Percentiles rank a stretch among this genome's conserved stretches.
Conservation (phyloP, 2,888 invertebrate genomes). For the Cylindroiulus punctatus region DNA sequence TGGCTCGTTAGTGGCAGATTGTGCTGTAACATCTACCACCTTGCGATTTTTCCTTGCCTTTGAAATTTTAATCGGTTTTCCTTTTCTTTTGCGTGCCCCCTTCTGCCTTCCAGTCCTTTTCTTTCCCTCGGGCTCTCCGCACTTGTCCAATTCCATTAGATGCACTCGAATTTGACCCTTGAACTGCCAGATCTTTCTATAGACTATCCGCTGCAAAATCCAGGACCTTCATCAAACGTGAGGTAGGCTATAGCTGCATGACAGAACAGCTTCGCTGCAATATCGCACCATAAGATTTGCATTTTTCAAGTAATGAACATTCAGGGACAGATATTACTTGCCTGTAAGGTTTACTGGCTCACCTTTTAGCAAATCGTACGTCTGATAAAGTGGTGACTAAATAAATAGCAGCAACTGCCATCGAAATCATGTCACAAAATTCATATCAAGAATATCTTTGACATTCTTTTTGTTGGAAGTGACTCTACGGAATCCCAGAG, state of each 20-base stretch:
- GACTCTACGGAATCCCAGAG: not conserved
- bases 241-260: too few species aligned
- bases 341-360: too few species aligned
- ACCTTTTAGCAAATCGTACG: not conserved
- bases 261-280: too few species aligned
- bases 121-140: not conserved
- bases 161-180: not conserved
- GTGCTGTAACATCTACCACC: not conserved
- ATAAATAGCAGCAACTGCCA: not conserved
- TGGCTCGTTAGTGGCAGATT: not conserved
- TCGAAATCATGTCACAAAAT: not conserved
- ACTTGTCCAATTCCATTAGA: not conserved
- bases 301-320: not conserved
- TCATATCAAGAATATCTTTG: not conserved
- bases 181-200: not conserved
- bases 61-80: conserved; percentile 43
- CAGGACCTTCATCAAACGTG: not conserved
- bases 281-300: too few species aligned
- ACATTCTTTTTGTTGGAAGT: conserved; percentile 4
- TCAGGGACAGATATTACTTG: not conserved
- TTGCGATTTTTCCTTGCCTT: not conserved
- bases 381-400: not conserved
- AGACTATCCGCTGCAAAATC: not conserved
- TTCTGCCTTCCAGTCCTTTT: not conserved
- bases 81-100: conserved; percentile 46